These are phyloP conservation scores for Elmis aenea DNA, from an alignment of 2,888 invertebrate genomes.

Conservation along the genomic window DNA sequence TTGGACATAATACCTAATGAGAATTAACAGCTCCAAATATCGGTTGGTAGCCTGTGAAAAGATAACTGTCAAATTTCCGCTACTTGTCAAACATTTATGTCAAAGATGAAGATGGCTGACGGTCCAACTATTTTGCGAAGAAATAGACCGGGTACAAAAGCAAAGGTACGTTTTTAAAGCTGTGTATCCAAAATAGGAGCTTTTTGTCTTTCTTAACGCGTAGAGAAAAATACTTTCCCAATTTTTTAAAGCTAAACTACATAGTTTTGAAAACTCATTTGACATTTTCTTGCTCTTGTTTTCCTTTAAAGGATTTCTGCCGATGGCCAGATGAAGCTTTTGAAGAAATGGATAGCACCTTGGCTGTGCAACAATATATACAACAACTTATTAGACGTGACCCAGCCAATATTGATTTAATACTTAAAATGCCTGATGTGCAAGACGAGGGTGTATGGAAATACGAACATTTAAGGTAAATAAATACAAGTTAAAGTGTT, in stretches of 20 bases:
- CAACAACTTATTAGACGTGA: slow-evolving; percentile 95
- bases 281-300: too few relatives aligned
- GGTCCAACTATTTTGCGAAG: slow-evolving; percentile 75
- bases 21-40: too few relatives aligned
- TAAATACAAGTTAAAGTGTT: neutral
- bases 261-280: too few relatives aligned
- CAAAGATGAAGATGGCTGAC: slow-evolving; percentile 79
- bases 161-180: slow-evolving; percentile 58
- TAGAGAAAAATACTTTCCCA: too few relatives aligned
- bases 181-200: too few relatives aligned
- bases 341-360: slow-evolving; percentile 98
- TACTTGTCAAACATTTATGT: slow-evolving; percentile 10
- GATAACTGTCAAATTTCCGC: too few relatives aligned
- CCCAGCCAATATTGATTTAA: slow-evolving; percentile 88
- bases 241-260: too few relatives aligned
- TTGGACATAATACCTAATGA: too few relatives aligned
- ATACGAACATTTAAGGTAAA: slow-evolving; percentile 91
- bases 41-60: too few relatives aligned
- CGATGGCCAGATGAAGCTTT: slow-evolving; percentile 97
- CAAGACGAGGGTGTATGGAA: slow-evolving; percentile 99
- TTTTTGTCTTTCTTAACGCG: too few relatives aligned
- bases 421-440: slow-evolving; percentile 92
- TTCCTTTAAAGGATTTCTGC: slow-evolving; percentile 75
- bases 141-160: slow-evolving; percentile 88
- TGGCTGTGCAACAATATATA: slow-evolving; percentile 98